Conservation (phyloP, 1,140 invertebrate genomes). For the Neotoxoptera formosana region DNA sequence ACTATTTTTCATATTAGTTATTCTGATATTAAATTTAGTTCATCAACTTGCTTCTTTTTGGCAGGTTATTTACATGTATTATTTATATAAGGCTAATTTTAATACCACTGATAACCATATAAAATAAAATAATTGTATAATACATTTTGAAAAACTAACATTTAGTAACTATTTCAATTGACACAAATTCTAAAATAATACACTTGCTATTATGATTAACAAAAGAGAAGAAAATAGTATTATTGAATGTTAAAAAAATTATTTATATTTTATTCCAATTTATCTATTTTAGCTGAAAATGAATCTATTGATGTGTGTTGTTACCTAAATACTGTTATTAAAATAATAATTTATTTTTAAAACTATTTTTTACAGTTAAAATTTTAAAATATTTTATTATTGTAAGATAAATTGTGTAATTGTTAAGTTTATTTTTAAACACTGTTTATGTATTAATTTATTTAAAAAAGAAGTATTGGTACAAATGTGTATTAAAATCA, state of each 20-base stretch:
- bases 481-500: constrained; percentile 45
- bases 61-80: background rate
- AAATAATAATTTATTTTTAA: constrained; percentile 7
- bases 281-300: background rate
- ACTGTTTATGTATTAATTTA: background rate
- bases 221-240: background rate
- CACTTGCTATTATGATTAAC: background rate
- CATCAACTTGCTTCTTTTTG: background rate
- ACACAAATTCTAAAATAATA: background rate
- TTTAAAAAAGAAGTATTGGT: constrained; percentile 27
- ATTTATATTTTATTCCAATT: background rate
- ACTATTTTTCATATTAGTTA: background rate
- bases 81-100: background rate
- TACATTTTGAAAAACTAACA: background rate
- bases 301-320: background rate
- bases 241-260: constrained; percentile 8
- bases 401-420: background rate
- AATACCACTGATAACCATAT: background rate
- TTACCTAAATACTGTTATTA: constrained; percentile 37
- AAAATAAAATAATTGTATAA: background rate
- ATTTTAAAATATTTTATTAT: constrained; percentile 39
- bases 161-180: background rate
- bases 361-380: background rate
- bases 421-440: constrained; percentile 35
- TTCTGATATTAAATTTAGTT: background rate